These are phyloP conservation scores for Heliothis virescens DNA, from an alignment of 1,140 invertebrate genomes.

Conservation along the genomic window DNA sequence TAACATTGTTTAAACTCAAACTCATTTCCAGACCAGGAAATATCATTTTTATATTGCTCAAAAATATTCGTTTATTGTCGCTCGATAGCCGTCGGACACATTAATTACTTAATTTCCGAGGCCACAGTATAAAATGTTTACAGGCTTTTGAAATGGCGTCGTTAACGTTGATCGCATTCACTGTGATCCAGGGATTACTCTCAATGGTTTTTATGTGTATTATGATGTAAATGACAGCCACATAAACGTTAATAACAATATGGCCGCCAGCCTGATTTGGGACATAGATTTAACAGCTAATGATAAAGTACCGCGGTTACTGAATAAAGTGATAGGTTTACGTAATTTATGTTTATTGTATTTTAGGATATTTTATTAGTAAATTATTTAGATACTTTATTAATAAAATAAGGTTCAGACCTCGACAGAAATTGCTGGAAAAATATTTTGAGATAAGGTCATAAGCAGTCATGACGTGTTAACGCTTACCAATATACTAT, in stretches of 20 bases:
- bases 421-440: not conserved
- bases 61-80: conserved; percentile 30
- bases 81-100: conserved; percentile 15
- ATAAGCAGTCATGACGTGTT: too few relatives aligned
- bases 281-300: not conserved
- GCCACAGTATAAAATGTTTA: conserved; percentile 26
- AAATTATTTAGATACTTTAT: not conserved
- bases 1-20: not conserved
- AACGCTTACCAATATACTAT: too few relatives aligned
- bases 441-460: not conserved
- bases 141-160: conserved; percentile 29
- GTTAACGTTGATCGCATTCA: conserved; percentile 26
- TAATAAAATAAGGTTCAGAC: not conserved
- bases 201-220: conserved; percentile 21
- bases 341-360: not conserved
- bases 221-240: conserved; percentile 26
- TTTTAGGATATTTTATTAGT: not conserved
- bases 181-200: conserved; percentile 17
- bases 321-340: not conserved
- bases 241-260: conserved; percentile 29
- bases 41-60: conserved; percentile 6
- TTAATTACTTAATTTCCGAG: conserved; percentile 40
- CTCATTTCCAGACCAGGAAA: conserved; percentile 15
- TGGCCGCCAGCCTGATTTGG: not conserved
- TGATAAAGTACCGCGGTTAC: not conserved